Evolutionary conservation across 2,888 invertebrate genomes (phyloP).

Genomic region (Drosophila ochracea): DNA sequence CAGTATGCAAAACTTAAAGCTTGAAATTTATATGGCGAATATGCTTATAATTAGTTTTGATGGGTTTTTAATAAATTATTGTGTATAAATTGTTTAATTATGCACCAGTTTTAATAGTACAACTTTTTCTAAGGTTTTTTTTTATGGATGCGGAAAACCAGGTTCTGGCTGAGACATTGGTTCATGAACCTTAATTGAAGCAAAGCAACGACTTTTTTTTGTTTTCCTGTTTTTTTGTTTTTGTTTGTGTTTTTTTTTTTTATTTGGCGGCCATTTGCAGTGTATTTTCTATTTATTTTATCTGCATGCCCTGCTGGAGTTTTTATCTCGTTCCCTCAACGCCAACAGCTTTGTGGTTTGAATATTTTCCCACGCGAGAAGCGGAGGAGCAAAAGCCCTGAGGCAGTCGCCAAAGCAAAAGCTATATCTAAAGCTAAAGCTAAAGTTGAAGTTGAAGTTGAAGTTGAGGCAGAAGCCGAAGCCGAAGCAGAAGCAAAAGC

Average conservation of each 20-base stretch:
- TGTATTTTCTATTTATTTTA: slow-evolving; percentile 26
- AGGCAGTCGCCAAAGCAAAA: slow-evolving; percentile 3
- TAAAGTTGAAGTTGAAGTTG: neutral
- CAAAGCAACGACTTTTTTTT: neutral
- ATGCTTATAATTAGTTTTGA: neutral
- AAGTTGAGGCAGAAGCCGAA: slow-evolving; percentile 1
- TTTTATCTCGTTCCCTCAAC: slow-evolving; percentile 52
- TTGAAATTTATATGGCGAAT: neutral
- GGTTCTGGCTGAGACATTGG: neutral
- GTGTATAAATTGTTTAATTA: neutral
- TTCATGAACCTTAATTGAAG: neutral
- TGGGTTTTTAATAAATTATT: neutral
- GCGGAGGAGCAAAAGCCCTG: slow-evolving; percentile 17
- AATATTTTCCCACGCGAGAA: slow-evolving; percentile 55
- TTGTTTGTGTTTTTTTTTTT: neutral
- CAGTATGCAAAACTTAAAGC: neutral
- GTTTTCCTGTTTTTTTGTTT: too few species aligned
- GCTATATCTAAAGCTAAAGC: neutral
- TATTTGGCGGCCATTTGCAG: neutral
- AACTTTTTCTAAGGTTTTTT: neutral
- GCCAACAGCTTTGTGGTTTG: slow-evolving; percentile 53
- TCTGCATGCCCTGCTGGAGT: neutral
- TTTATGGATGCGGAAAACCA: neutral
- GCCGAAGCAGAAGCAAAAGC: slow-evolving; percentile 4
- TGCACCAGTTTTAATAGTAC: neutral